These are phyloP conservation scores for Pocillopora grandis DNA, from an alignment of 92 coral and sea anemone genomes.

Conservation along the genomic window DNA sequence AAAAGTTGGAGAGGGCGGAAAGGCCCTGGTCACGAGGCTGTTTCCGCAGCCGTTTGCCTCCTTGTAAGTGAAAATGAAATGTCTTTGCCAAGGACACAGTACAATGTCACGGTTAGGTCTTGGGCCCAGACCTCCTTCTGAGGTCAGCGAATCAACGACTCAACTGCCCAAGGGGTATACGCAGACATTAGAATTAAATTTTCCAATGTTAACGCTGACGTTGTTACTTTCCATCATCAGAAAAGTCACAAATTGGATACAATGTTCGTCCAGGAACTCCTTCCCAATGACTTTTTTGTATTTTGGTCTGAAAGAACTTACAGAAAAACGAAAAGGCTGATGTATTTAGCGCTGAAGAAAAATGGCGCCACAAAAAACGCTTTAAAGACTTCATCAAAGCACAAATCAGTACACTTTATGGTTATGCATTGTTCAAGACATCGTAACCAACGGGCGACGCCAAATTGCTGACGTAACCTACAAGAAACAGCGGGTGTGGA, in stretches of 20 bases:
- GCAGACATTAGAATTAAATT: too few relatives aligned
- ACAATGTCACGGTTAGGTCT: too few relatives aligned
- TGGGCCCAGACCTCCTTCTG: too few relatives aligned
- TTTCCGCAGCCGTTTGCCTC: too few relatives aligned
- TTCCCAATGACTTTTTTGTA: conserved; percentile 57
- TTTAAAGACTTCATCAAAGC: conserved; percentile 49
- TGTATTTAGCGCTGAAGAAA: conserved; percentile 72
- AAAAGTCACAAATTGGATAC: conserved; percentile 41
- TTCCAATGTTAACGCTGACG: too few relatives aligned
- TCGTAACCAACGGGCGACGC: background rate
- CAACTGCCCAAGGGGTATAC: too few relatives aligned
- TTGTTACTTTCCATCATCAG: conserved; percentile 22
- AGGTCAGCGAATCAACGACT: too few relatives aligned
- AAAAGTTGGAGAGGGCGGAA: too few relatives aligned
- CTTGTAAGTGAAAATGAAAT: too few relatives aligned
- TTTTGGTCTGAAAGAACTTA: conserved; percentile 66
- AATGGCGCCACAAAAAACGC: conserved; percentile 75
- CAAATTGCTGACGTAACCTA: background rate
- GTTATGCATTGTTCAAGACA: conserved; percentile 32
- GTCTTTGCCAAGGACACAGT: too few relatives aligned
- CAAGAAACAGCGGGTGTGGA: background rate
- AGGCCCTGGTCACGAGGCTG: too few relatives aligned
- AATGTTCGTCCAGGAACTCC: conserved; percentile 38
- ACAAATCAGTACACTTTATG: conserved; percentile 77
- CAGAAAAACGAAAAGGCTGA: conserved; percentile 26